These are phyloP conservation scores for Strigamia transsilvanica DNA, from an alignment of 2,888 invertebrate genomes.

Conservation along the genomic window DNA sequence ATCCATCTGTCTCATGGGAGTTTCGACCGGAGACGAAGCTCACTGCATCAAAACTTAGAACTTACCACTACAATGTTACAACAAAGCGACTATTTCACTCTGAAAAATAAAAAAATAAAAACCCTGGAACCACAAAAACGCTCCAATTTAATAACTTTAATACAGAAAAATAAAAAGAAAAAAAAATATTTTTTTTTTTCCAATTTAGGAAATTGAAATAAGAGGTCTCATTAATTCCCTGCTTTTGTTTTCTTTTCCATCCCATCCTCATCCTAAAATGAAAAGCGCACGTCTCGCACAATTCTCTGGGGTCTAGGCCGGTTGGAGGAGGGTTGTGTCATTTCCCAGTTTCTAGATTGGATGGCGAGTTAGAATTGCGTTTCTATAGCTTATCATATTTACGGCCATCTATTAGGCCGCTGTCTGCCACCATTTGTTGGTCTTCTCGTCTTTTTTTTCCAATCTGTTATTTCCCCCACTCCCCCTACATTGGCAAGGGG, in stretches of 20 bases:
- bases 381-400: slow-evolving; percentile 50
- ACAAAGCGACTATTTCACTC: not conserved
- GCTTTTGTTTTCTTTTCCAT: slow-evolving; percentile 11
- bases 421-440: slow-evolving; percentile 32
- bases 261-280: slow-evolving; percentile 2
- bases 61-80: not conserved
- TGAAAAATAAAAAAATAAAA: not conserved
- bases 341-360: slow-evolving; percentile 50
- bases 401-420: slow-evolving; percentile 31
- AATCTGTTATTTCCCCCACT: slow-evolving; percentile 38
- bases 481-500: not conserved
- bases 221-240: slow-evolving; percentile 15
- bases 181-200: slow-evolving; percentile 5
- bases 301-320: not conserved
- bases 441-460: not conserved
- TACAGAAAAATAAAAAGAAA: not conserved
- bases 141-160: not conserved
- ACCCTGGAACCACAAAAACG: not conserved
- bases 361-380: slow-evolving; percentile 2
- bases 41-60: slow-evolving; percentile 39
- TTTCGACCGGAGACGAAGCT: slow-evolving; percentile 13
- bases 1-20: not conserved
- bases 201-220: slow-evolving; percentile 31
- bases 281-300: not conserved
- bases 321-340: not conserved